These are phyloP conservation scores for Pogonomyrmex barbatus DNA, from an alignment of 1,140 invertebrate genomes.

Conservation along the genomic window DNA sequence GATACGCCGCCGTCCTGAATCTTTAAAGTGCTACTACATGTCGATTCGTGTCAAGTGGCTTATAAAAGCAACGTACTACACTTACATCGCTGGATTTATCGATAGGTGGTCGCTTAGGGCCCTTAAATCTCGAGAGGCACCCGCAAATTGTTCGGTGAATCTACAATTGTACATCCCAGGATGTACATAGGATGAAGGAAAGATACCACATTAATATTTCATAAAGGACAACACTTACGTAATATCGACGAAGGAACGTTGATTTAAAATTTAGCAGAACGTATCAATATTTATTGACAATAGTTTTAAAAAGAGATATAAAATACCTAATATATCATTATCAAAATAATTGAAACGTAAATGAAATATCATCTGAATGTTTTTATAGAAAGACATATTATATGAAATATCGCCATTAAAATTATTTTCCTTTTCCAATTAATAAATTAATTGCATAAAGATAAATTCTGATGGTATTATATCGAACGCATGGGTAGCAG, in stretches of 20 bases:
- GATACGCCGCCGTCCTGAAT: slow-evolving; percentile 44
- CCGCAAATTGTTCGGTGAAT: slow-evolving; percentile 27
- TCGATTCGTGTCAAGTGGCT: slow-evolving; percentile 55
- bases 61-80: slow-evolving; percentile 52
- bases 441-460: slow-evolving; percentile 33
- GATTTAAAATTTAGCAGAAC: not conserved
- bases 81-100: slow-evolving; percentile 27
- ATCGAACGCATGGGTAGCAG: not conserved
- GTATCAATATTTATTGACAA: not conserved
- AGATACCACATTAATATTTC: not conserved
- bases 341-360: not conserved
- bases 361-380: not conserved
- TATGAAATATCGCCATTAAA: slow-evolving; percentile 15
- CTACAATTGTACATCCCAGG: not conserved
- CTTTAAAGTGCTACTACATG: slow-evolving; percentile 54
- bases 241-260: not conserved
- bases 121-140: slow-evolving; percentile 4
- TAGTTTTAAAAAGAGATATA: not conserved
- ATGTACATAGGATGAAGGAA: not conserved
- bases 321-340: slow-evolving; percentile 2
- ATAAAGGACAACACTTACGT: no score
- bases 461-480: slow-evolving; percentile 39
- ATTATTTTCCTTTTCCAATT: slow-evolving; percentile 36
- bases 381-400: not conserved
- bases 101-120: slow-evolving; percentile 33